Percentiles rank a stretch among this genome's conserved stretches.
These are phyloP conservation scores for Dufourea novaeangliae DNA, from an alignment of 1,140 invertebrate species.

Conservation along the genomic window DNA sequence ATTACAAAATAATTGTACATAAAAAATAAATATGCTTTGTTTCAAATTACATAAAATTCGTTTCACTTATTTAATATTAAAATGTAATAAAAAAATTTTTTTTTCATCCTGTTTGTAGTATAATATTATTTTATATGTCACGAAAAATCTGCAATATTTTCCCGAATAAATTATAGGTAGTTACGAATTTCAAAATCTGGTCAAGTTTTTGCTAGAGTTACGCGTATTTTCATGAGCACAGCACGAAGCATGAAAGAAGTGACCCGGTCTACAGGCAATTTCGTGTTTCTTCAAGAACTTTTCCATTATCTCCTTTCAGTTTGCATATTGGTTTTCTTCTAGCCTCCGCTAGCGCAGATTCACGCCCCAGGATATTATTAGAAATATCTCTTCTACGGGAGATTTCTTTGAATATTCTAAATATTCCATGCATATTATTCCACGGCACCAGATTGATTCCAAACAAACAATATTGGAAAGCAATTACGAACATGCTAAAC, in stretches of 20 bases:
- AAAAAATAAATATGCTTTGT: no score
- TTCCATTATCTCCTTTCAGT: slow-evolving; percentile 41
- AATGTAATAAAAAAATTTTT: no score
- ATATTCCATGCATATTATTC: slow-evolving; percentile 11
- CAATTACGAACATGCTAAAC: no score
- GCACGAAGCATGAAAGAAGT: slow-evolving; percentile 7
- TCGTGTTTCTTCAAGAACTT: slow-evolving; percentile 33
- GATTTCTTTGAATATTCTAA: slow-evolving; percentile 1
- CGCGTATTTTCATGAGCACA: not conserved
- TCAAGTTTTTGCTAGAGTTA: slow-evolving; percentile 21
- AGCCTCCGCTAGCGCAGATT: not conserved
- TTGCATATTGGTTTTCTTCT: slow-evolving; percentile 41
- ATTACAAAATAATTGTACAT: no score
- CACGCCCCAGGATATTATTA: slow-evolving; percentile 22
- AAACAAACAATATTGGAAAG: no score
- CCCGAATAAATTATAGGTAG: not conserved
- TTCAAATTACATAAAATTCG: no score
- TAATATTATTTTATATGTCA: no score
- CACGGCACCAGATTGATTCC: no score
- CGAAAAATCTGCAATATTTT: no score
- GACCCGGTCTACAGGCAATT: slow-evolving; percentile 24
- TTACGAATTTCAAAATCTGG: not conserved
- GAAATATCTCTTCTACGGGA: slow-evolving; percentile 10
- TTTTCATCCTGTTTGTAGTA: no score
- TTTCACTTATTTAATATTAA: no score